A percentile compares a stretch with the other conserved stretches of the same genome.
These are phyloP conservation scores for Sebastes flavidus DNA, from an alignment of 2,797 vertebrate species.

Conservation along the genomic window DNA sequence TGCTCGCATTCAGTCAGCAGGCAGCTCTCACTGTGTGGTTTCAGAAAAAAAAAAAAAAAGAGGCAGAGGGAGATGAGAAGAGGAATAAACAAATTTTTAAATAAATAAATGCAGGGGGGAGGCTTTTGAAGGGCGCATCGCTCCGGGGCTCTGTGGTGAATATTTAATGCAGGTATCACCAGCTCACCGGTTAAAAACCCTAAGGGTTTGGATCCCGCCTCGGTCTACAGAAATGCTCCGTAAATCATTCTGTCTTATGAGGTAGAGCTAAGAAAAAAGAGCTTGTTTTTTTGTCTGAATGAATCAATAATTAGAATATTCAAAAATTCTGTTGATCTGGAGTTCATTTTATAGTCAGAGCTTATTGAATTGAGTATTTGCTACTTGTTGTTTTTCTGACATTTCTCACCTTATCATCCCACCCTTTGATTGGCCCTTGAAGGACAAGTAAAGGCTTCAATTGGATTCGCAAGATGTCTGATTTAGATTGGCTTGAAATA, in stretches of 20 bases:
- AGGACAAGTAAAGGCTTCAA: conserved; percentile 20
- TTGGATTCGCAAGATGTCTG: conserved; percentile 15
- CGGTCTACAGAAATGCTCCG: conserved; percentile 27
- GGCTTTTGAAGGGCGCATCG: conserved; percentile 71
- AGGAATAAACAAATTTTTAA: conserved; percentile 77
- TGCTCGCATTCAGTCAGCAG: conserved; percentile 58
- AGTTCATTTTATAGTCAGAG: background rate
- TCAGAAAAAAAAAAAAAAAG: conserved; percentile 7
- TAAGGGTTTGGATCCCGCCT: conserved; percentile 41
- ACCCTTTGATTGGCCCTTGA: conserved; percentile 37
- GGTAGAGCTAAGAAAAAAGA: background rate
- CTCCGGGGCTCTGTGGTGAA: conserved; percentile 70
- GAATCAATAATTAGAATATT: conserved; percentile 31
- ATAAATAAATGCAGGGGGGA: conserved; percentile 74
- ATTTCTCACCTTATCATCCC: conserved; percentile 25
- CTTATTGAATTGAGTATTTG: background rate
- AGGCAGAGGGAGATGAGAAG: conserved; percentile 67
- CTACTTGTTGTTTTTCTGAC: conserved; percentile 19
- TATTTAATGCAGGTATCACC: conserved; percentile 76
- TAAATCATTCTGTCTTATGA: conserved; percentile 42
- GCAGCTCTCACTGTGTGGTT: conserved; percentile 55
- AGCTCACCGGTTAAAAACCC: conserved; percentile 44
- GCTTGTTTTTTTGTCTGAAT: conserved; percentile 6
- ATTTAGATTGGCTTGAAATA: conserved; percentile 27
- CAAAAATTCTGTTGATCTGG: background rate